A percentile compares a stretch with the other conserved stretches of the same genome.
These are phyloP conservation scores for Bolinopsis microptera DNA, from an alignment of 37 sponge, comb jelly and placozoan species.

Conservation along the genomic window DNA sequence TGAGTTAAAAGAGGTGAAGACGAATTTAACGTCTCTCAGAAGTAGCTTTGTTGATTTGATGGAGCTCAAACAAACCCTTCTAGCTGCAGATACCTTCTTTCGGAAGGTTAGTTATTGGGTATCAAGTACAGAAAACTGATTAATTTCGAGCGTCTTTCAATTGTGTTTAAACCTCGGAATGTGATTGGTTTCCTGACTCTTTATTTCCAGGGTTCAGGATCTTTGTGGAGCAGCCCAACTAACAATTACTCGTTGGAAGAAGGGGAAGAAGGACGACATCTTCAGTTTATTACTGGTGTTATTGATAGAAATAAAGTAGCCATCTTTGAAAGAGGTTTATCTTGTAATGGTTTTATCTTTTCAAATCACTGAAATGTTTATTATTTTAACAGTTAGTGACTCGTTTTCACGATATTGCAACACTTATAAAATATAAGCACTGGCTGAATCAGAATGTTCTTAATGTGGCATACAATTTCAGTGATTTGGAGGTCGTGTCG, in stretches of 20 bases:
- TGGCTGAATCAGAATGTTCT: too few species aligned
- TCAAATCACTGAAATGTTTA: too few species aligned
- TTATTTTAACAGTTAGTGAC: too few species aligned
- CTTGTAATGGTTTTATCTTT: too few species aligned
- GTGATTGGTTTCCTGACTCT: too few species aligned
- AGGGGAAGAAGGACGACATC: background rate
- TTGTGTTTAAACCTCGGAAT: too few species aligned
- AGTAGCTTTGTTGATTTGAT: slow-evolving; percentile 86
- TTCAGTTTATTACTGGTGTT: slow-evolving; percentile 91
- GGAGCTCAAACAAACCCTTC: slow-evolving; percentile 91
- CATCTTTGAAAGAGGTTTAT: slow-evolving; percentile 77
- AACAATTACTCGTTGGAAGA: background rate
- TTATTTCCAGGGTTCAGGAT: background rate
- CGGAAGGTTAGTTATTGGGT: slow-evolving; percentile 71
- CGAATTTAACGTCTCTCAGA: slow-evolving; percentile 86
- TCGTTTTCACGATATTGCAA: too few species aligned
- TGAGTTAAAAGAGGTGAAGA: slow-evolving; percentile 92
- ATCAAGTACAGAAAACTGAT: background rate
- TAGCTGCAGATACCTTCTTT: slow-evolving; percentile 83
- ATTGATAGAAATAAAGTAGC: slow-evolving; percentile 81
- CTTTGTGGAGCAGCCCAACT: background rate
- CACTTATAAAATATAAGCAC: too few species aligned
- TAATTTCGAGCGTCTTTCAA: too few species aligned
- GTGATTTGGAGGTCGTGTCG: slow-evolving; percentile 97
- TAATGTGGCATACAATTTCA: too few species aligned